Evolutionary conservation across 2,797 vertebrate species (phyloP).

Genomic region (Manis javanica): DNA sequence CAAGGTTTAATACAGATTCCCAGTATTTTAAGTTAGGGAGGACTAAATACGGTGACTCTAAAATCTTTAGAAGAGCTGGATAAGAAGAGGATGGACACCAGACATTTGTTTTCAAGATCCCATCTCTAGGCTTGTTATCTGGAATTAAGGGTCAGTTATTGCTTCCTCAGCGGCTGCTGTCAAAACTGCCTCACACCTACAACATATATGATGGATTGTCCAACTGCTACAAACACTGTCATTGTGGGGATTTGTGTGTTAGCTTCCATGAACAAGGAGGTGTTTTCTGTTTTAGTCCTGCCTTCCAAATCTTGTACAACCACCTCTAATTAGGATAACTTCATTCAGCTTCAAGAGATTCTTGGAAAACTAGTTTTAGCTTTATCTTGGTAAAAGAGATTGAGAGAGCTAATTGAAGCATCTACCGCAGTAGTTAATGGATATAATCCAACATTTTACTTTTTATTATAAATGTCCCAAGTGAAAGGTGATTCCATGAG

Average conservation of each 20-base stretch:
- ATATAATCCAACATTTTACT: neutral
- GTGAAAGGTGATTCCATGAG: neutral
- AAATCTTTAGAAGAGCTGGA: neutral
- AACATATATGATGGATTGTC: neutral
- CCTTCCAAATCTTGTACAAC: neutral
- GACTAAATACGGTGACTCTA: neutral
- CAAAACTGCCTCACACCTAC: neutral
- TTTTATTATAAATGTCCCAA: neutral
- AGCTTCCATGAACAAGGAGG: neutral
- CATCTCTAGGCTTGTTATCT: neutral
- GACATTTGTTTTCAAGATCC: neutral
- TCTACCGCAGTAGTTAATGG: neutral
- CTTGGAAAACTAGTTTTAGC: neutral
- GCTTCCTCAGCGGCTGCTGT: accelerated
- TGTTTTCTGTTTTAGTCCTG: neutral
- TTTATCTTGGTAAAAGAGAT: neutral
- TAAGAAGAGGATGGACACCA: neutral
- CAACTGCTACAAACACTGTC: neutral
- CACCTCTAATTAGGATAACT: neutral
- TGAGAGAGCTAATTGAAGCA: neutral
- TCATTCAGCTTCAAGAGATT: neutral
- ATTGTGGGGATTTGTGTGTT: neutral
- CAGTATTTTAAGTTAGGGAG: neutral
- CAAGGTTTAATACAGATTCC: neutral
- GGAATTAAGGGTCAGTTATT: neutral